phyloP scores from a whole-genome alignment of 2,113 vertebrate genomes.

The Muntiacus muntjak region DNA sequence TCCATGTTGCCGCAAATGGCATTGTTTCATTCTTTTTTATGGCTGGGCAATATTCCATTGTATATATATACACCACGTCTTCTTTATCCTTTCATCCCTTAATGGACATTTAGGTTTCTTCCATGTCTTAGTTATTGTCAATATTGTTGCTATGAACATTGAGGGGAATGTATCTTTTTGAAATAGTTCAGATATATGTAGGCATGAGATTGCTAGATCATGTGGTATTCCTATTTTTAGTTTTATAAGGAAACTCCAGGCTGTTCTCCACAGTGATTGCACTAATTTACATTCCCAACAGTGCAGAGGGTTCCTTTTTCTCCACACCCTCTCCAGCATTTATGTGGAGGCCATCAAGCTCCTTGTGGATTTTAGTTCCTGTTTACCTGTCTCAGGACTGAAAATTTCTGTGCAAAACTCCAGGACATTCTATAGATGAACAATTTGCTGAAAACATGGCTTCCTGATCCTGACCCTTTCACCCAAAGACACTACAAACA shows the following conservation, averaged over 20 bases:
- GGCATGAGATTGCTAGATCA: not conserved
- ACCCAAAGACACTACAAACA: not conserved
- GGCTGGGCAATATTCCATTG: not conserved
- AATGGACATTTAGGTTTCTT: not conserved
- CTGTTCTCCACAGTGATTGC: not conserved
- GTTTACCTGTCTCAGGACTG: not conserved
- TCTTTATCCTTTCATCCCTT: not conserved
- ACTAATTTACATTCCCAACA: not conserved
- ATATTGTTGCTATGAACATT: not conserved
- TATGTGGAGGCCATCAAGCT: too few species aligned
- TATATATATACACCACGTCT: not conserved
- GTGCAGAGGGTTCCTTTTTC: not conserved
- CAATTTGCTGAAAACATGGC: not conserved
- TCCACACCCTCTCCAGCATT: not conserved
- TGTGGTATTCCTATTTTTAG: not conserved
- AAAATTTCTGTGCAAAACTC: not conserved
- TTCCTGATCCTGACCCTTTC: not conserved
- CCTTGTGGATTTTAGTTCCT: not conserved
- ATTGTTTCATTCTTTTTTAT: not conserved
- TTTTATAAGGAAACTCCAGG: not conserved
- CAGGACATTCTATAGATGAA: not conserved
- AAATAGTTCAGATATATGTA: not conserved
- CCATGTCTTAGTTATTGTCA: not conserved
- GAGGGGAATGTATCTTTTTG: not conserved
- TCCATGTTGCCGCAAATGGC: fast-evolving